Evolutionary conservation across 2,888 invertebrate genomes (phyloP).

Genomic region (Yponomeuta sedellus): DNA sequence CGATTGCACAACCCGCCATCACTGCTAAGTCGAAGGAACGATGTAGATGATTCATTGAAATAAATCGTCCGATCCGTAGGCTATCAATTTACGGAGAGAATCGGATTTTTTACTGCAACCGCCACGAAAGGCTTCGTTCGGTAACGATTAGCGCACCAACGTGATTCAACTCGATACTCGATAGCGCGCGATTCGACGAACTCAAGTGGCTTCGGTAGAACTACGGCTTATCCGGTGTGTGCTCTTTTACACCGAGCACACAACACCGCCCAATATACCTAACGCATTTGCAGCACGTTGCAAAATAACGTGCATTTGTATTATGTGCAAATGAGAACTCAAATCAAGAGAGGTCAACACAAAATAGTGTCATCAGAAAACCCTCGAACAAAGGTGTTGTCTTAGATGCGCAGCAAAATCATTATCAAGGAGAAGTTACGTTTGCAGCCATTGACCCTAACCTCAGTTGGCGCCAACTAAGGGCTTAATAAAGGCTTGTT

Average conservation of each 20-base stretch:
- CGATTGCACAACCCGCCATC: conserved; percentile 18
- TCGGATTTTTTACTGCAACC: conserved; percentile 41
- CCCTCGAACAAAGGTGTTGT: conserved; percentile 2
- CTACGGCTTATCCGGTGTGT: conserved; percentile 48
- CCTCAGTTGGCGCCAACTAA: conserved; percentile 29
- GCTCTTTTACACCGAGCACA: conserved; percentile 28
- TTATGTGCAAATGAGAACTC: not conserved
- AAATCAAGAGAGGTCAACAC: not conserved
- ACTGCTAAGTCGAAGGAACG: conserved; percentile 36
- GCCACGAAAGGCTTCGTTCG: conserved; percentile 48
- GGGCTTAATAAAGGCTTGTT: conserved; percentile 69
- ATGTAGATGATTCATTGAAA: conserved; percentile 50
- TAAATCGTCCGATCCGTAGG: conserved; percentile 44
- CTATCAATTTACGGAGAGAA: conserved; percentile 41
- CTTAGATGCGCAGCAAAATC: conserved; percentile 5
- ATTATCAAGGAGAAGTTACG: conserved; percentile 7
- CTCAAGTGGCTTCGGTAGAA: conserved; percentile 45
- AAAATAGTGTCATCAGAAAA: not conserved
- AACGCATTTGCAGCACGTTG: not conserved
- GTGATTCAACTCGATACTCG: conserved; percentile 48
- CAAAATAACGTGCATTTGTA: not conserved
- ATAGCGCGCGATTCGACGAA: conserved; percentile 34
- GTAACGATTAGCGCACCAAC: conserved; percentile 26
- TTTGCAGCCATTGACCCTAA: conserved; percentile 14
- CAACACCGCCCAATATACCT: not conserved